A percentile compares a stretch with the other conserved stretches of the same genome.
Evolutionary conservation across 2,797 vertebrate species (phyloP).

Genomic region (Adrianichthys oophorus): DNA sequence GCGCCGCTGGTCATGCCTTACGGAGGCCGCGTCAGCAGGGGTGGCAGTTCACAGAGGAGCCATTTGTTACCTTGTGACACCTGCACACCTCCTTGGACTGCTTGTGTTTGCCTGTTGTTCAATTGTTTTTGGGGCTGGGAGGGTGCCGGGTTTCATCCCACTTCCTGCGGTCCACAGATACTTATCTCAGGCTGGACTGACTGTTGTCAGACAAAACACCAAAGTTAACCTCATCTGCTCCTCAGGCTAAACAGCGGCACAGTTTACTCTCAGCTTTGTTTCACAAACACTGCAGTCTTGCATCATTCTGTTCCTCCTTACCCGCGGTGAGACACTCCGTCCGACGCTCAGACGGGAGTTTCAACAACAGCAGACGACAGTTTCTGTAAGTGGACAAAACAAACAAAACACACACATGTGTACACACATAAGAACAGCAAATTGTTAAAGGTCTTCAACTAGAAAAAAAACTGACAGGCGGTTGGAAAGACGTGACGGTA

Average conservation of each 20-base stretch:
- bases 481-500: background rate
- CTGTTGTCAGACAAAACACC: slow-evolving; percentile 23
- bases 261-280: slow-evolving; percentile 13
- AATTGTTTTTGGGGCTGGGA: slow-evolving; percentile 18
- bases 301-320: slow-evolving; percentile 28
- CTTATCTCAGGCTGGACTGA: slow-evolving; percentile 1
- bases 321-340: too few species aligned
- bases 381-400: too few species aligned
- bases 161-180: background rate
- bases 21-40: slow-evolving; percentile 14
- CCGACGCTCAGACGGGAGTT: too few species aligned
- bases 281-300: slow-evolving; percentile 20
- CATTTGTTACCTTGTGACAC: slow-evolving; percentile 29
- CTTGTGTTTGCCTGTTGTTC: slow-evolving; percentile 45
- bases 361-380: too few species aligned
- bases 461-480: too few species aligned
- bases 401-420: too few species aligned
- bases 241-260: slow-evolving; percentile 6
- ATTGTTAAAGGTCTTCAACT: too few species aligned
- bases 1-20: slow-evolving; percentile 16
- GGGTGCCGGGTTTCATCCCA: slow-evolving; percentile 19
- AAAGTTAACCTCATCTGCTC: background rate
- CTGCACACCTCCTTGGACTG: slow-evolving; percentile 16
- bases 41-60: slow-evolving; percentile 36
- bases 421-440: too few species aligned